Evolutionary conservation across 2,888 invertebrate genomes (phyloP).

Genomic region (Oscheius sp.): DNA sequence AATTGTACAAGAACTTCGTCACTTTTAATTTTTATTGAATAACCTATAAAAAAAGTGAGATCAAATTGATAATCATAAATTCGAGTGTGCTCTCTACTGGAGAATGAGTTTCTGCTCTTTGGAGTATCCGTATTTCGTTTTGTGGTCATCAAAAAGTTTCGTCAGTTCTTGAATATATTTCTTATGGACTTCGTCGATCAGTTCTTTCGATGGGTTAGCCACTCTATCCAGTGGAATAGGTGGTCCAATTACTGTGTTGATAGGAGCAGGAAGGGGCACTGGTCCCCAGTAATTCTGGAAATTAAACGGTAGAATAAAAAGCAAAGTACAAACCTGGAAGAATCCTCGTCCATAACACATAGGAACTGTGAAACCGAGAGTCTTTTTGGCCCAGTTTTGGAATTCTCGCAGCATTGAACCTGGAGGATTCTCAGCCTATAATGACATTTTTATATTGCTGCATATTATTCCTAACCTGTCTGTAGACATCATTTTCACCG

Average conservation of each 20-base stretch:
- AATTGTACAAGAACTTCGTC: too few relatives aligned
- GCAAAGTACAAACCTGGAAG: conserved; percentile 77
- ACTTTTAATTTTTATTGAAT: too few relatives aligned
- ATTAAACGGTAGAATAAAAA: background rate
- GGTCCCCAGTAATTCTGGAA: conserved; percentile 89
- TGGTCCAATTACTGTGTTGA: conserved; percentile 88
- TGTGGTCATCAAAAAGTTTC: conserved; percentile 86
- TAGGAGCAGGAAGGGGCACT: conserved; percentile 84
- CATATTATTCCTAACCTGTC: conserved; percentile 38
- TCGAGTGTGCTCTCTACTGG: conserved; percentile 3
- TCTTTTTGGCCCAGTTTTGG: conserved; percentile 54
- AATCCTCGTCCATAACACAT: conserved; percentile 81
- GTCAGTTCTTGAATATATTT: conserved; percentile 82
- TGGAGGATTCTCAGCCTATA: conserved; percentile 32
- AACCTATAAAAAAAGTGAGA: background rate
- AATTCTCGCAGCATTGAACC: conserved; percentile 43
- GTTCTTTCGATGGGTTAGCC: conserved; percentile 81
- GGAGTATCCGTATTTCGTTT: conserved; percentile 80
- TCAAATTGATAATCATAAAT: background rate
- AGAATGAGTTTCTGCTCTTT: conserved; percentile 49
- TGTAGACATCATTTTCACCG: conserved; percentile 75
- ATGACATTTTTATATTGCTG: background rate
- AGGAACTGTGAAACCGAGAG: conserved; percentile 73
- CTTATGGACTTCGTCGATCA: conserved; percentile 83
- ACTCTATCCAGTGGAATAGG: conserved; percentile 84